Evolutionary conservation across 2,888 invertebrate genomes (phyloP), one percentile per base, ranked within the genome.

Genomic region (Endomychus coccineus): DNA sequence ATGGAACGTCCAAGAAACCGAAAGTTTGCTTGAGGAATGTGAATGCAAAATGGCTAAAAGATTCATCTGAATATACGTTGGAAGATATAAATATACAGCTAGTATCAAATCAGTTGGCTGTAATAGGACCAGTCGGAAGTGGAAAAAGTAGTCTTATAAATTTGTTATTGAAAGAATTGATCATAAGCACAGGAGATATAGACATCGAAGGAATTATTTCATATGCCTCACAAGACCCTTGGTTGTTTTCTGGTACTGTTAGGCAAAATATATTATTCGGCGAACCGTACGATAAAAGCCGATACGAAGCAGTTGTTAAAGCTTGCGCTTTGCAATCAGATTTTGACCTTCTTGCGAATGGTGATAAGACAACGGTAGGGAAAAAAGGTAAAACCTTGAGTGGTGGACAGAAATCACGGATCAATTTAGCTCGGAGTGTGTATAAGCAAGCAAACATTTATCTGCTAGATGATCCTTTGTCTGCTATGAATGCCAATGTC

Each of bases 351-450:
- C 74, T 89, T 47, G 79, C 83, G 0, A 72, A 79, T 47, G 84
- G 84, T 4, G 89, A 90, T 58, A 66, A 73, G 49, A 86, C 85
- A 0, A 58, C 83, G 35, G 83, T 90, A 1, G 89, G 89, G 2
- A 88, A 90, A 54, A 73, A 82, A 32, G 89, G 89, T 9, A 77
- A 81, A 2, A 76, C 81, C 2, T 64, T 90, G n/a, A 86, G 85
- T 23, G 89, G 89, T 4, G 88, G 88, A n/a, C 89, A 89, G 64
- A 77, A 78, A 59, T 86, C 88, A 1, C 71, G 89, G 44, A 76
- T 90, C 17, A 84, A 83, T 60, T 67, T 90, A 31, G 85, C 84
- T 1, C 70, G 86, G 51, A 78, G 82, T 4, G 69, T 87, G 32
- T 88, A 86, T 54, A 77, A 76, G 49, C 73, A 80, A 47, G 83